Conservation (phyloP, 2,797 vertebrate species). For the Oreochromis grahami region DNA sequence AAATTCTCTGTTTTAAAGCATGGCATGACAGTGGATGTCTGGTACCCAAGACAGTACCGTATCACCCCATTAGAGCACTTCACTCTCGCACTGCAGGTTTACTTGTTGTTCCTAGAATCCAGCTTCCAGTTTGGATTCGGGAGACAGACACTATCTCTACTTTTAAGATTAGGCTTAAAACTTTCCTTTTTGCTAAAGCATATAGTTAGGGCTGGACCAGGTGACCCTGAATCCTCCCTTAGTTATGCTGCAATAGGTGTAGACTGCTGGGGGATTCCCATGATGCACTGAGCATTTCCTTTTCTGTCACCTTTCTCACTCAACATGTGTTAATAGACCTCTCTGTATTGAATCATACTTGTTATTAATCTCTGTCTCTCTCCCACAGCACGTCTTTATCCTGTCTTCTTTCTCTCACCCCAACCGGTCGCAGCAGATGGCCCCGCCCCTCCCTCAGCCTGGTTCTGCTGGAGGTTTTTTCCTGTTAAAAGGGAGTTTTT, state of each 20-base stretch:
- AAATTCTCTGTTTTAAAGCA: neutral
- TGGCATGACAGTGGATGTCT: neutral
- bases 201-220: rapidly evolving
- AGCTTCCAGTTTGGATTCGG: no score
- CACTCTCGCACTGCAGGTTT: rapidly evolving
- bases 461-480: rapidly evolving
- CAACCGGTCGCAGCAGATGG: neutral
- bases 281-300: neutral
- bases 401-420: neutral
- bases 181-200: no score
- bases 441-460: neutral
- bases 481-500: neutral
- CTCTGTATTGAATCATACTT: neutral
- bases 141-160: no score
- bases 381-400: neutral
- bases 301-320: neutral
- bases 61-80: neutral
- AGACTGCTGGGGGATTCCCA: neutral
- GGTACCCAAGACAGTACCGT: neutral
- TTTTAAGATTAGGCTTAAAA: no score
- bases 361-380: rapidly evolving
- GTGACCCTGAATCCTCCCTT: neutral
- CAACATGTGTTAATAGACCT: neutral
- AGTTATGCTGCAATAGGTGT: neutral
- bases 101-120: neutral